These are phyloP conservation scores for Sialia sialis DNA, from an alignment of 2,113 vertebrate genomes.

Conservation along the genomic window DNA sequence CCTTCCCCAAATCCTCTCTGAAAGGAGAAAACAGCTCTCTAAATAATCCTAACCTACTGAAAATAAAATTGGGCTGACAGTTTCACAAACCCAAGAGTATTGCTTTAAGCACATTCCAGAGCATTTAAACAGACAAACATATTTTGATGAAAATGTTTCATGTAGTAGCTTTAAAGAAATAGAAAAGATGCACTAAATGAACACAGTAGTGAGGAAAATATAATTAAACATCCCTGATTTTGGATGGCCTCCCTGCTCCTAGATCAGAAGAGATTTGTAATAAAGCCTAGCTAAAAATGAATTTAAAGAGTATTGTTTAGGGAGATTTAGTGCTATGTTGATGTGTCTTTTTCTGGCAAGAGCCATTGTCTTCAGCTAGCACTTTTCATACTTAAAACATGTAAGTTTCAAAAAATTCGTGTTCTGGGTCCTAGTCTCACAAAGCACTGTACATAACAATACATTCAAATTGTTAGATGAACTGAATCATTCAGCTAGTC, in stretches of 20 bases:
- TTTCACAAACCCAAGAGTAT: background rate
- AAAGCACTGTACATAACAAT: background rate
- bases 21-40: background rate
- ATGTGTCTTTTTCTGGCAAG: background rate
- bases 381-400: background rate
- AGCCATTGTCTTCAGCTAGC: background rate
- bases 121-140: background rate
- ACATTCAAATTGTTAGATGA: background rate
- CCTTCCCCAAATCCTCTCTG: background rate
- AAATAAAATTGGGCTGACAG: slow-evolving; percentile 7
- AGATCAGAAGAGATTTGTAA: background rate
- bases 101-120: background rate
- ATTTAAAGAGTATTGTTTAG: background rate
- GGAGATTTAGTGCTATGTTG: background rate
- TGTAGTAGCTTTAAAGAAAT: background rate
- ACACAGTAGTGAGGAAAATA: background rate
- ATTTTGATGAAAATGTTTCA: background rate
- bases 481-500: background rate
- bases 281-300: background rate
- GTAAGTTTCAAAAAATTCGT: background rate
- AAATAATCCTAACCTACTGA: background rate
- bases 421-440: background rate
- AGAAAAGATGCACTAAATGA: background rate
- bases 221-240: background rate
- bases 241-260: background rate